Conservation (phyloP, 1,140 invertebrate species). For the Phocides pigmalion region DNA sequence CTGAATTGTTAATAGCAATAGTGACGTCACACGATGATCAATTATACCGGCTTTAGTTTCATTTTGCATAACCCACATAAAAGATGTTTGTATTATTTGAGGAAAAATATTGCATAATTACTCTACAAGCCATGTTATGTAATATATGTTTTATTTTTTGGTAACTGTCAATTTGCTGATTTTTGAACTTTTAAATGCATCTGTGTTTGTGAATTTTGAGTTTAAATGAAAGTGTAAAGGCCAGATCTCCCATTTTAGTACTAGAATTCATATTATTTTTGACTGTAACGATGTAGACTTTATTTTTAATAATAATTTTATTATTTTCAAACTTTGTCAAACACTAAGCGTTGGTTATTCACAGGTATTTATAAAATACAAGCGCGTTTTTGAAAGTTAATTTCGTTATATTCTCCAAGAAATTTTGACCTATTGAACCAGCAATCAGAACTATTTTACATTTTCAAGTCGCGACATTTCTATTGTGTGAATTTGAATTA, state of each 20-base stretch:
- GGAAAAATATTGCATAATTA: neutral
- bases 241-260: conserved; percentile 48
- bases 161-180: too few species aligned
- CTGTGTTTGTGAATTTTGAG: conserved; percentile 11
- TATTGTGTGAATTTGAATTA: too few species aligned
- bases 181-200: neutral
- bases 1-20: neutral
- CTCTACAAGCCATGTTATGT: too few species aligned
- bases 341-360: too few species aligned
- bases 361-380: too few species aligned
- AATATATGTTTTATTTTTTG: too few species aligned
- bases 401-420: too few species aligned
- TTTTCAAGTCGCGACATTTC: too few species aligned
- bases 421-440: too few species aligned
- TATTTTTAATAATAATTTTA: conserved; percentile 40
- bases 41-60: neutral
- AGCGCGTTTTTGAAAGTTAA: too few species aligned
- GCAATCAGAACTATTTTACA: too few species aligned
- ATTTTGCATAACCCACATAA: neutral
- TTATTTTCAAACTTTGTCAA: neutral
- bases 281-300: conserved; percentile 47
- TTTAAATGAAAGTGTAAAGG: conserved; percentile 29
- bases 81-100: neutral
- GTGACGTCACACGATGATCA: neutral
- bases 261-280: conserved; percentile 46